Base-by-base conservation (phyloP, 2,888 invertebrate species). In the Itoplectis maculator region DNA sequence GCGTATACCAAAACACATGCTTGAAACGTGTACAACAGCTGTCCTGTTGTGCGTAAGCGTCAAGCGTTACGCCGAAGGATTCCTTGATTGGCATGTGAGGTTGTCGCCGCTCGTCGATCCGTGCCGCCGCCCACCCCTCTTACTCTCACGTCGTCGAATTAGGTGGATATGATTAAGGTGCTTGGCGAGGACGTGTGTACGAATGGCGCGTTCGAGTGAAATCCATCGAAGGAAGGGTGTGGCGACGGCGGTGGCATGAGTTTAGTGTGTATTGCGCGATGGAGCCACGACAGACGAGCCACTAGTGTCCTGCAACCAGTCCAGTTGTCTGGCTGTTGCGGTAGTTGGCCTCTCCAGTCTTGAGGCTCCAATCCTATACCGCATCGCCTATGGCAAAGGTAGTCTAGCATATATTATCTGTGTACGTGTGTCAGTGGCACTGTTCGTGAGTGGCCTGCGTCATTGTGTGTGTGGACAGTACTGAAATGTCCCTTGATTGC, bases 81-180 rank as follows among this genome's bases (percentile, higher is more conserved):
- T 5, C 29, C 29, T 29, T 29, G 29, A 29, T 29, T 29, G 29
- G 29, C 29, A 5, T 29, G 29, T 5, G 29, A 29, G 29, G 29
- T 29, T 29, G 29, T 29, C 29, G 29, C 29, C 29, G 29, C 29
- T 29, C 3, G 29, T 5, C 29, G 29, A 29, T 29, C 29, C 29
- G 5, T 29, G 29, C 29, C 29, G 3, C 29, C 29, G 29, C 49
- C 61, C 29, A 2, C 45, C 45, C 45, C 45, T 1, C 45, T 42
- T 9, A 6, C 42, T 42, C 45, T n/a, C 45, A 2, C 45, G 9
- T 45, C 45, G 59, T 23, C 37, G 40, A 69, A 77, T 77, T 77
- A 77, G 59, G 69, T 61, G 37, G 49, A 77, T 77, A 47, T 69
- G 68, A 69, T 77, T 61, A 77, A 77, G 77, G 77, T 49, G 23